Evolutionary conservation across 2,113 vertebrate species (phyloP).

Genomic region (Grallaria varia): DNA sequence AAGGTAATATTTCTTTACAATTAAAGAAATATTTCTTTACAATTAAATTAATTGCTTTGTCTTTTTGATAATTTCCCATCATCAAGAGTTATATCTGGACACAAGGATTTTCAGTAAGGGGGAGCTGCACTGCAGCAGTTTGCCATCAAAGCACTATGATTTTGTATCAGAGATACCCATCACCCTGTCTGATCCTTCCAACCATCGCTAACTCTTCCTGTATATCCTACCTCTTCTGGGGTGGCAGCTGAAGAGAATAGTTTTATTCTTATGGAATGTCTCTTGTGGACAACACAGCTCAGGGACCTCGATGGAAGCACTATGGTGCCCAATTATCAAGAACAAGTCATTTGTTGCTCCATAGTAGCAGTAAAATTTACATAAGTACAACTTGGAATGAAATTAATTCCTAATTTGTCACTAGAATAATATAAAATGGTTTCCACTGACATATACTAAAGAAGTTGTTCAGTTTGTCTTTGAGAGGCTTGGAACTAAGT

Average conservation of each 20-base stretch:
- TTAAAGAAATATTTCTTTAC: neutral
- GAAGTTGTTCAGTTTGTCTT: neutral
- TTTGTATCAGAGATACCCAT: rapidly evolving
- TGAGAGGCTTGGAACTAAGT: neutral
- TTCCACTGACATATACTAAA: neutral
- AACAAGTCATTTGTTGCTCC: rapidly evolving
- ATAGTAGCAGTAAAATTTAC: neutral
- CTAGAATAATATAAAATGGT: neutral
- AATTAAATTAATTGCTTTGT: neutral
- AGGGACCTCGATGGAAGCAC: neutral
- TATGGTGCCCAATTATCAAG: neutral
- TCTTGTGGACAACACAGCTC: neutral
- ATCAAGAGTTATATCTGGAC: neutral
- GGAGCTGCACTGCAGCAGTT: neutral
- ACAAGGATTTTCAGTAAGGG: neutral
- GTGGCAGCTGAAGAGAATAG: neutral
- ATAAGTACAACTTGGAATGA: neutral
- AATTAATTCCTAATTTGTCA: neutral
- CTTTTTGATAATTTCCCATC: neutral
- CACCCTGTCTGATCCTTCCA: neutral
- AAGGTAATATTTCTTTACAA: neutral
- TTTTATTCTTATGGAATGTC: neutral
- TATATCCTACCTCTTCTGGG: neutral
- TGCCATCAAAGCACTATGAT: neutral
- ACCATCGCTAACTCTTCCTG: neutral